Percentiles rank a stretch among this genome's conserved stretches.
These are phyloP conservation scores for Bolinopsis microptera DNA, from an alignment of 37 sponge, comb jelly and placozoan genomes.

Conservation along the genomic window DNA sequence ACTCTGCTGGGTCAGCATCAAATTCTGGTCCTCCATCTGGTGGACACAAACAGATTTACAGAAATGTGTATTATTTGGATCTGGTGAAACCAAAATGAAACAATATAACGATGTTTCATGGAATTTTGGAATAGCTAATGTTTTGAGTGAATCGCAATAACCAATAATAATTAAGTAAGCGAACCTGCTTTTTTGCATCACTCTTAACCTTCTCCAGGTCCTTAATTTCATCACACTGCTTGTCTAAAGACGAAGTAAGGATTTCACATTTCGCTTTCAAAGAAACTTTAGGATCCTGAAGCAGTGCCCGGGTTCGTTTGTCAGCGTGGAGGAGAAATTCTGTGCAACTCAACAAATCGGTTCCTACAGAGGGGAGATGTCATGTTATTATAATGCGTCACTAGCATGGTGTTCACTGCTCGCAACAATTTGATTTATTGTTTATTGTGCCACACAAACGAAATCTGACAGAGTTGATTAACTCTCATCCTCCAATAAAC, in stretches of 20 bases:
- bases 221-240: slow-evolving; percentile 12
- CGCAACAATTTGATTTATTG: no score
- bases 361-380: background rate
- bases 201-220: background rate
- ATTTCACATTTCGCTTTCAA: slow-evolving; percentile 26
- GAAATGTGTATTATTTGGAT: background rate
- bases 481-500: no score
- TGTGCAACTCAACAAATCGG: slow-evolving; percentile 4
- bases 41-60: background rate
- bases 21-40: slow-evolving; percentile 41
- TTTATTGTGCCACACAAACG: no score
- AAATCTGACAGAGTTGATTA: no score
- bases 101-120: no score
- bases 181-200: slow-evolving; percentile 7
- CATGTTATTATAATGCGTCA: no score
- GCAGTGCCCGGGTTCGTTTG: slow-evolving; percentile 28
- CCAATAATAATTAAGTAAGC: background rate
- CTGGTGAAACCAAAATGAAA: no score
- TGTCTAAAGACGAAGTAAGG: slow-evolving; percentile 40
- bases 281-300: slow-evolving; percentile 22
- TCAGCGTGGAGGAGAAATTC: slow-evolving; percentile 26
- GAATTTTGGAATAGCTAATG: background rate
- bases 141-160: background rate
- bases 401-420: no score
- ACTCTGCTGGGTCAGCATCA: slow-evolving; percentile 24